These are phyloP conservation scores for Crotalus viridis DNA, from an alignment of 2,113 vertebrate genomes.

Conservation along the genomic window DNA sequence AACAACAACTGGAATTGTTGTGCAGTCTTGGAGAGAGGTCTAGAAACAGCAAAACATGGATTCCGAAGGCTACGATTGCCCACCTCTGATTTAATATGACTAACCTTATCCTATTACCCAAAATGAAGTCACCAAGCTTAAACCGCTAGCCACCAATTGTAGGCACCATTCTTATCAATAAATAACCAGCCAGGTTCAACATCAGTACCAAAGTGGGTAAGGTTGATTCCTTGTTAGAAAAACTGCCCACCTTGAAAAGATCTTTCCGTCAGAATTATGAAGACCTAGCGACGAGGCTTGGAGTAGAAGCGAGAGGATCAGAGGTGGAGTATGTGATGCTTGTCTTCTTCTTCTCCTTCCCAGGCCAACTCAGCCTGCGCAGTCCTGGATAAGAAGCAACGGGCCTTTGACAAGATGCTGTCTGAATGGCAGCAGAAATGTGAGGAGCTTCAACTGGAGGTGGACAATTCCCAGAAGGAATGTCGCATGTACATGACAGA, in stretches of 20 bases:
- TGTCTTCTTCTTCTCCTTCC: constrained; percentile 18
- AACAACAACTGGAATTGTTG: background rate
- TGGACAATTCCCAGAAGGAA: constrained; percentile 72
- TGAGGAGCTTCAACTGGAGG: constrained; percentile 71
- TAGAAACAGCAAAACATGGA: background rate
- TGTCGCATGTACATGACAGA: constrained; percentile 66
- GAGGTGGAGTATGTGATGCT: background rate
- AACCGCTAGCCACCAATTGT: background rate
- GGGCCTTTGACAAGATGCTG: constrained; percentile 72
- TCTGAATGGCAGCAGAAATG: constrained; percentile 71
- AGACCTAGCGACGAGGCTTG: constrained; percentile 24
- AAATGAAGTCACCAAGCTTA: background rate
- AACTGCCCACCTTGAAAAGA: constrained; percentile 32
- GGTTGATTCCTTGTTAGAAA: background rate
- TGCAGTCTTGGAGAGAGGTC: background rate
- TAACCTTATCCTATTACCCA: background rate
- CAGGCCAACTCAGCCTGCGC: constrained; percentile 72
- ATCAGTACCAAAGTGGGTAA: background rate
- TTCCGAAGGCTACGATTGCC: background rate
- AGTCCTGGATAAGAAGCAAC: constrained; percentile 74
- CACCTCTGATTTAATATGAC: background rate
- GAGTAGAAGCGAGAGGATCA: constrained; percentile 38
- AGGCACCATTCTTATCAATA: background rate
- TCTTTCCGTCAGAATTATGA: constrained; percentile 49
- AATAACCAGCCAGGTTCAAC: background rate